phyloP scores from a whole-genome alignment of 2,797 vertebrate species.

The Oceanodroma leucorhoa region DNA sequence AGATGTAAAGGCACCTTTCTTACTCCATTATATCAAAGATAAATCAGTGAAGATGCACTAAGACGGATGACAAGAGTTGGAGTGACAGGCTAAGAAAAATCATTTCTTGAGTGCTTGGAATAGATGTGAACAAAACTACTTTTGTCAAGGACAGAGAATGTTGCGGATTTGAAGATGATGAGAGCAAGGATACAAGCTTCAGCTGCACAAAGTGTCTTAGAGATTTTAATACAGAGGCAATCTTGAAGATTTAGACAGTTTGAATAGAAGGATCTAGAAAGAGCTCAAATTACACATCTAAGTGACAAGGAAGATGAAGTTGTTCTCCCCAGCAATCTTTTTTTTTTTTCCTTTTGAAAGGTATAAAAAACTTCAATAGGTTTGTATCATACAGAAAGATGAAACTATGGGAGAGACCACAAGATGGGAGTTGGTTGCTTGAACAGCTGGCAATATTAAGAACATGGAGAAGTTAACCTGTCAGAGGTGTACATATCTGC shows the following conservation, averaged over 20 bases:
- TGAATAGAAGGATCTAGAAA: slow-evolving; percentile 39
- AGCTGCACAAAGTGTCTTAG: slow-evolving; percentile 4
- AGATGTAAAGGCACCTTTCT: not conserved
- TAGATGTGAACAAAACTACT: slow-evolving; percentile 32
- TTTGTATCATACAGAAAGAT: not conserved
- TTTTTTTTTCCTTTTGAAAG: not conserved
- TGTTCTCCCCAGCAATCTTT: not conserved
- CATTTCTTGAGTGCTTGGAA: slow-evolving; percentile 45
- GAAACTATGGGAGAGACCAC: not conserved
- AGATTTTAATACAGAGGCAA: slow-evolving; percentile 44
- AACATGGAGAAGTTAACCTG: not conserved
- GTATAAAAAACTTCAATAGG: not conserved
- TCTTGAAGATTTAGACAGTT: slow-evolving; percentile 46
- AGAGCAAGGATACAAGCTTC: slow-evolving; percentile 16
- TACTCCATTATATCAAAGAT: slow-evolving; percentile 17
- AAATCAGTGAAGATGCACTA: slow-evolving; percentile 27
- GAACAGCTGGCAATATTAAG: not conserved
- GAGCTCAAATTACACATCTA: slow-evolving; percentile 30
- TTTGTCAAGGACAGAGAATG: slow-evolving; percentile 44
- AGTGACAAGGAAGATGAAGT: slow-evolving; percentile 20
- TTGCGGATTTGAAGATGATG: not conserved
- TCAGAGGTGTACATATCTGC: not conserved
- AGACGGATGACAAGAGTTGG: slow-evolving; percentile 15
- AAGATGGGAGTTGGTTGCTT: not conserved
- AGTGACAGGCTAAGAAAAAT: slow-evolving; percentile 50